Percentiles rank a stretch among this genome's conserved stretches.
Conservation (phyloP, 2,888 invertebrate species). For the Aphodius sticticus region DNA sequence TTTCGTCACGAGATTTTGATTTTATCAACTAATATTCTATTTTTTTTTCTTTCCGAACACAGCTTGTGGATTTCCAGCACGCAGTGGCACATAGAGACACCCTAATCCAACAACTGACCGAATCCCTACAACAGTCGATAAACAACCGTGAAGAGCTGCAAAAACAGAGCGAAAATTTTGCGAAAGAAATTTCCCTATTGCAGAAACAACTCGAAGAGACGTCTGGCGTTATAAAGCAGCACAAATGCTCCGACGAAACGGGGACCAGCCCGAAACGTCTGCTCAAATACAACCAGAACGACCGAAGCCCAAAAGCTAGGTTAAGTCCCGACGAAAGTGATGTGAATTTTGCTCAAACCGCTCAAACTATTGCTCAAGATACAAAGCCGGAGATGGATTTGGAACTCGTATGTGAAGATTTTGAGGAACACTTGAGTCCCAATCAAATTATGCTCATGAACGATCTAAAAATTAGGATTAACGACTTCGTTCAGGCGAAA, state of each 20-base stretch:
- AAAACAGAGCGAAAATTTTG: conserved; percentile 68
- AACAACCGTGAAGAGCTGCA: conserved; percentile 69
- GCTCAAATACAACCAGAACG: neutral
- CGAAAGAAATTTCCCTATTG: conserved; percentile 66
- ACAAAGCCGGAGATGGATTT: conserved; percentile 36
- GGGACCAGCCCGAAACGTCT: neutral
- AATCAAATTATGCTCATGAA: conserved; percentile 44
- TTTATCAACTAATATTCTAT: too few relatives aligned
- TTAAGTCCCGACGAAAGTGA: neutral
- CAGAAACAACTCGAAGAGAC: conserved; percentile 61
- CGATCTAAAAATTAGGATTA: conserved; percentile 48
- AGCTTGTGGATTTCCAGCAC: conserved; percentile 78
- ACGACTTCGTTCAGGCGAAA: conserved; percentile 45
- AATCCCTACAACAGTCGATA: conserved; percentile 74
- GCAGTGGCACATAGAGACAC: conserved; percentile 74
- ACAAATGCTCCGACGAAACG: conserved; percentile 35
- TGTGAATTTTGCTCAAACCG: neutral
- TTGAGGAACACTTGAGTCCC: conserved; percentile 44
- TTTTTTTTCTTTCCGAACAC: conserved; percentile 47
- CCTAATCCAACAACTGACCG: conserved; percentile 75
- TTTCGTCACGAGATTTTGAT: too few relatives aligned
- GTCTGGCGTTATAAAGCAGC: conserved; percentile 57
- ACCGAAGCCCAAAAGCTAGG: neutral
- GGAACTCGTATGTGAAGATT: conserved; percentile 43
- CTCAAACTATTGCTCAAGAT: conserved; percentile 10